Evolutionary conservation across 2,113 vertebrate genomes (phyloP).

Genomic region (Stigmatopora argus): DNA sequence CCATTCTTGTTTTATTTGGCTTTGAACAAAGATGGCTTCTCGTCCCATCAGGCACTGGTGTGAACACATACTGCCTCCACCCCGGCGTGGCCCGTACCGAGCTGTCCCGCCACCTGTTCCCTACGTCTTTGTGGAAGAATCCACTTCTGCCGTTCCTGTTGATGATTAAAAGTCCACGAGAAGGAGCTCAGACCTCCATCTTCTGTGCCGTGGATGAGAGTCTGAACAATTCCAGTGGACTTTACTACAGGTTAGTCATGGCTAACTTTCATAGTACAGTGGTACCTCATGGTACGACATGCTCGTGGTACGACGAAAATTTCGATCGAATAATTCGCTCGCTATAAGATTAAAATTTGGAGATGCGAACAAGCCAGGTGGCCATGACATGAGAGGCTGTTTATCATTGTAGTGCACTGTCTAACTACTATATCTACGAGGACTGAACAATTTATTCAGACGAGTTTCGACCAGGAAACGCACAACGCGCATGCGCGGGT

Average conservation of each 20-base stretch:
- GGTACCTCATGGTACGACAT: too few species aligned
- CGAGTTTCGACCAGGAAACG: too few species aligned
- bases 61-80: slow-evolving; percentile 66
- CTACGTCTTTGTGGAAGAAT: slow-evolving; percentile 45
- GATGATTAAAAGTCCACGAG: slow-evolving; percentile 58
- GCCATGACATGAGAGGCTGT: too few species aligned
- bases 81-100: slow-evolving; percentile 70
- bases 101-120: slow-evolving; percentile 53
- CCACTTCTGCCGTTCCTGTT: slow-evolving; percentile 18
- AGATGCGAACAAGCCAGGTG: too few species aligned
- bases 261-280: too few species aligned
- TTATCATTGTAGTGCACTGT: too few species aligned
- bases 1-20: not conserved
- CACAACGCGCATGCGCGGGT: too few species aligned
- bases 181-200: slow-evolving; percentile 69
- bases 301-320: too few species aligned
- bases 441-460: too few species aligned
- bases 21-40: slow-evolving; percentile 4
- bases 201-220: slow-evolving; percentile 68
- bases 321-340: too few species aligned
- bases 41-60: slow-evolving; percentile 53
- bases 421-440: too few species aligned
- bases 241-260: slow-evolving; percentile 67
- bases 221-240: slow-evolving; percentile 49
- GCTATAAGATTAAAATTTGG: too few species aligned